phyloP scores from a whole-genome alignment of 2,888 invertebrate species.

The Dasypolia templi region DNA sequence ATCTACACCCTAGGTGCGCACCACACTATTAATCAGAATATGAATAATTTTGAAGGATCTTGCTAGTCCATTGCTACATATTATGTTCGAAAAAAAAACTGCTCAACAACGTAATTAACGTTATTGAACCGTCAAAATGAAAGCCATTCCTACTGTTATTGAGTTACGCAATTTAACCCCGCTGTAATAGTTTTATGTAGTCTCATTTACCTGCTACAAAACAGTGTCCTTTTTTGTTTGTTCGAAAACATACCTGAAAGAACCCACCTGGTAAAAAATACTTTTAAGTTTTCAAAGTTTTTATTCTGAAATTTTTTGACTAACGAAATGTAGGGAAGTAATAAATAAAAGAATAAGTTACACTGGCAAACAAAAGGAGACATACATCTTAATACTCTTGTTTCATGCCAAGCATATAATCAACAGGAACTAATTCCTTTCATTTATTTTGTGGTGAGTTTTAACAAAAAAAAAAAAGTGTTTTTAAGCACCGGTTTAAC shows the following conservation, averaged over 20 bases:
- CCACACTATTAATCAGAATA: too few relatives aligned
- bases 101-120: too few relatives aligned
- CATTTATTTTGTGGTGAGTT: constrained; percentile 6
- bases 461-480: constrained; percentile 15
- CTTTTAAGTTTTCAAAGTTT: not conserved
- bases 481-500: too few relatives aligned
- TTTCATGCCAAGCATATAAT: constrained; percentile 57
- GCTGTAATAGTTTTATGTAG: too few relatives aligned
- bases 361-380: constrained; percentile 35
- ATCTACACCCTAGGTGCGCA: too few relatives aligned
- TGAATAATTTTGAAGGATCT: too few relatives aligned
- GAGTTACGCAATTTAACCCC: too few relatives aligned
- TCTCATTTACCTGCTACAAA: not conserved
- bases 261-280: not conserved
- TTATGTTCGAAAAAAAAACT: too few relatives aligned
- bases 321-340: not conserved
- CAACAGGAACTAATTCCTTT: constrained; percentile 47
- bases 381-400: constrained; percentile 64
- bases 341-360: constrained; percentile 9
- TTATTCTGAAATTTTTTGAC: constrained; percentile 6
- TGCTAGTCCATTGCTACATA: too few relatives aligned
- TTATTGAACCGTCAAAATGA: too few relatives aligned
- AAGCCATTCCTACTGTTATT: too few relatives aligned
- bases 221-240: not conserved
- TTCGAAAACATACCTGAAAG: not conserved